Conservation (phyloP, 2,797 vertebrate species). For the Esox masquinongy region DNA sequence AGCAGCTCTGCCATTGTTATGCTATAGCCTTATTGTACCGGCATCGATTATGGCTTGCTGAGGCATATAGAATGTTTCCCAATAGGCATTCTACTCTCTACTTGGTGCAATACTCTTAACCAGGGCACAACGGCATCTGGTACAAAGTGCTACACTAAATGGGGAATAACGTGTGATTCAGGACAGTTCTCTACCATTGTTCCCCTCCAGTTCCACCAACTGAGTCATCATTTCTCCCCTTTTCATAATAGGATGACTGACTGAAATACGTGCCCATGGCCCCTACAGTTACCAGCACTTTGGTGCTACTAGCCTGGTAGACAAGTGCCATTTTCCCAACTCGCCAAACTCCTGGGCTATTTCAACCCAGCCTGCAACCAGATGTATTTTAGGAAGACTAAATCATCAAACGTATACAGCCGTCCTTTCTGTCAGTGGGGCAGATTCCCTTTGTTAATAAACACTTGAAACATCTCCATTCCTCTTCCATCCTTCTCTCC, state of each 20-base stretch:
- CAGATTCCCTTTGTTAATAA: constrained; percentile 2
- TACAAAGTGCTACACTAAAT: background rate
- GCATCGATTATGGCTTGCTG: background rate
- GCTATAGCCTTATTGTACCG: background rate
- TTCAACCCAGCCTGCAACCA: background rate
- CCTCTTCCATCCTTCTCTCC: background rate
- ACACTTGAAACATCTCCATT: constrained; percentile 6
- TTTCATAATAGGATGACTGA: background rate
- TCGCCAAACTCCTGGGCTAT: background rate
- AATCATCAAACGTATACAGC: background rate
- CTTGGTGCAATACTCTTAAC: background rate
- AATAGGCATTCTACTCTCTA: background rate
- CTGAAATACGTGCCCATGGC: background rate
- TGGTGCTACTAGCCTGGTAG: background rate
- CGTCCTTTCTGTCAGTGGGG: background rate
- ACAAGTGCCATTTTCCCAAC: background rate
- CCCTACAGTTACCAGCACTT: background rate
- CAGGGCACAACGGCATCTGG: background rate
- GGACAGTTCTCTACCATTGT: background rate
- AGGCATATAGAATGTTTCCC: background rate
- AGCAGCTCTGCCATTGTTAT: constrained; percentile 14
- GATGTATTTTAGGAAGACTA: background rate
- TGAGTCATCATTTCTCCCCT: background rate
- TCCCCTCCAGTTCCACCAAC: background rate
- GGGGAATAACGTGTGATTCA: background rate